Evolutionary conservation across 2,888 invertebrate species (phyloP).

Genomic region (Malacosoma neustria): DNA sequence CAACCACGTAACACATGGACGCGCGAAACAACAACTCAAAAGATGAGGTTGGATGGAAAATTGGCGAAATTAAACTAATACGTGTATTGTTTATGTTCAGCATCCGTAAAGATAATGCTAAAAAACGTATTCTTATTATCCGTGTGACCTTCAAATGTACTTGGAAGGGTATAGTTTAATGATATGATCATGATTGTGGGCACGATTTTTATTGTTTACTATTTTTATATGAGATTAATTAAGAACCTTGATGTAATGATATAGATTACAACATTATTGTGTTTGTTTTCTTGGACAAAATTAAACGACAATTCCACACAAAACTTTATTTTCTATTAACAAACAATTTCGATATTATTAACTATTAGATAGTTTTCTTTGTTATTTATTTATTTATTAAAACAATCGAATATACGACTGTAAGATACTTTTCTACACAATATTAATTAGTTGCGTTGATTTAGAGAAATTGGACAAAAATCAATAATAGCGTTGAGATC

Average conservation of each 20-base stretch:
- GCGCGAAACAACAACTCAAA: slow-evolving; percentile 47
- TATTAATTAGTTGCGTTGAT: too few relatives aligned
- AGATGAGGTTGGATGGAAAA: slow-evolving; percentile 62
- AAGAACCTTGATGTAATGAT: too few relatives aligned
- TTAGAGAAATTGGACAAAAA: too few relatives aligned
- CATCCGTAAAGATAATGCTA: slow-evolving; percentile 30
- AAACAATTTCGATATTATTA: background rate
- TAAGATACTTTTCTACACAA: too few relatives aligned
- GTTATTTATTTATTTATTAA: background rate
- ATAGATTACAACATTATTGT: too few relatives aligned
- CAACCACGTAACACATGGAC: slow-evolving; percentile 35
- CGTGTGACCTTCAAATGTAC: slow-evolving; percentile 37
- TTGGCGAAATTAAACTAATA: slow-evolving; percentile 66
- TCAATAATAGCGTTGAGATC: background rate
- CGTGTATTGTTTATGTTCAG: slow-evolving; percentile 40
- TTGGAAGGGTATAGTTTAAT: slow-evolving; percentile 24
- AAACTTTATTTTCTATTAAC: background rate
- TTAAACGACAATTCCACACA: too few relatives aligned
- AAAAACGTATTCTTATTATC: slow-evolving; percentile 43
- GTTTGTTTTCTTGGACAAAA: too few relatives aligned
- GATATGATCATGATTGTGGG: slow-evolving; percentile 20
- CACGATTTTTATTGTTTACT: slow-evolving; percentile 19
- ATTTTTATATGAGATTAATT: slow-evolving; percentile 2
- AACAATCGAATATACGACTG: too few relatives aligned
- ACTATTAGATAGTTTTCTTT: background rate